phyloP scores from a whole-genome alignment of 2,113 vertebrate species.

The Chaetodon auriga region DNA sequence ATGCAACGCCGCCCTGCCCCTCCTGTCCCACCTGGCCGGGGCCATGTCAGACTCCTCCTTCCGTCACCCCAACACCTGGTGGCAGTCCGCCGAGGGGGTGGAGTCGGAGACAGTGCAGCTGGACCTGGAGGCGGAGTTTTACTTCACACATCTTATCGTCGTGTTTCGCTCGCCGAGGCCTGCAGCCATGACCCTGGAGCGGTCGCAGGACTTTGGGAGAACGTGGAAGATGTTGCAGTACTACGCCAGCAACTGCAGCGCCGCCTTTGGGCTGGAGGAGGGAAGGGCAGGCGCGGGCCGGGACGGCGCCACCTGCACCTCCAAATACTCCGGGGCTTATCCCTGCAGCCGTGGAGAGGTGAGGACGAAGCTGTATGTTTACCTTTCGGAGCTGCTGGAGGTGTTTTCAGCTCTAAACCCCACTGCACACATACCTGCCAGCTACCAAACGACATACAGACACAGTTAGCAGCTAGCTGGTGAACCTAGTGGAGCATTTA shows the following conservation, averaged over 20 bases:
- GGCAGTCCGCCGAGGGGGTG: constrained; percentile 90
- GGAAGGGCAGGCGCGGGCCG: constrained; percentile 51
- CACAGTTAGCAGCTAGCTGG: too few species aligned
- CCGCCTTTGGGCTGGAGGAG: constrained; percentile 88
- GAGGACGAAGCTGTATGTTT: constrained; percentile 45
- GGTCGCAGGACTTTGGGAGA: constrained; percentile 93
- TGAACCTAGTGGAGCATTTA: too few species aligned
- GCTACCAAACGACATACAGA: background rate
- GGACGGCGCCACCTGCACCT: constrained; percentile 90
- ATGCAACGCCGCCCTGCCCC: constrained; percentile 85
- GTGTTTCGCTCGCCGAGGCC: constrained; percentile 96
- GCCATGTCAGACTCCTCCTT: constrained; percentile 97
- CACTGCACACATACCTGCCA: too few species aligned
- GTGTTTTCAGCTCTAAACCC: background rate
- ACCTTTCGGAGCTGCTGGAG: background rate
- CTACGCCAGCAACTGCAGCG: constrained; percentile 92
- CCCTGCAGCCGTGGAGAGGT: constrained; percentile 98
- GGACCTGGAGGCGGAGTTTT: constrained; percentile 94
- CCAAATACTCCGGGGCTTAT: constrained; percentile 91
- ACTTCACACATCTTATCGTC: constrained; percentile 96
- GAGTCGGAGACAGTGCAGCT: constrained; percentile 89
- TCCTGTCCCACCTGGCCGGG: constrained; percentile 87
- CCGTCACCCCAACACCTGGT: constrained; percentile 94
- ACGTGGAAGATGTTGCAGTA: constrained; percentile 94
- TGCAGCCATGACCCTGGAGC: constrained; percentile 93